Percentiles rank a stretch among this genome's conserved stretches.
phyloP scores from a whole-genome alignment of 1,140 invertebrate species.

The Conopomorpha cramerella region DNA sequence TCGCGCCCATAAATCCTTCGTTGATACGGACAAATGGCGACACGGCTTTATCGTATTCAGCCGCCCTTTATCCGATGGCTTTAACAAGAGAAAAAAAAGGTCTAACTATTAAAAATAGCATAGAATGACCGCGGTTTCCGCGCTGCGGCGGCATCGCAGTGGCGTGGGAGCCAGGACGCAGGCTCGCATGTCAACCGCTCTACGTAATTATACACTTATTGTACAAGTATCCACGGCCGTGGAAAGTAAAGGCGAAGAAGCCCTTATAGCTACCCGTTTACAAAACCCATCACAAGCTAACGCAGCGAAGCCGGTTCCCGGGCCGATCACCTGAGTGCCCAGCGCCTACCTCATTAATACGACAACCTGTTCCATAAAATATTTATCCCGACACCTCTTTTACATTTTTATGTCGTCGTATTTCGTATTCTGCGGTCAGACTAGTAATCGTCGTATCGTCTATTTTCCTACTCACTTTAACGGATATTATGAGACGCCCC shows the following conservation, averaged over 20 bases:
- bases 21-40: conserved; percentile 25
- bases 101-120: too few species aligned
- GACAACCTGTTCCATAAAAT: conserved; percentile 9
- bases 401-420: conserved; percentile 26
- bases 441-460: too few species aligned
- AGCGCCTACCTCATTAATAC: conserved; percentile 2
- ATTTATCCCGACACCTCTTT: conserved; percentile 15
- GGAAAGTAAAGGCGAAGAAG: too few species aligned
- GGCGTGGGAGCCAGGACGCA: conserved; percentile 23
- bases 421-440: too few species aligned
- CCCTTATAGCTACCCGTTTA: too few species aligned
- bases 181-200: conserved; percentile 46
- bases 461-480: too few species aligned
- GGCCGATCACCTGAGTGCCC: not conserved
- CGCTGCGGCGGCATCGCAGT: too few species aligned
- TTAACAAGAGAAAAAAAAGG: conserved; percentile 20
- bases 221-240: not conserved
- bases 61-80: conserved; percentile 17
- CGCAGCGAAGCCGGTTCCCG: too few species aligned
- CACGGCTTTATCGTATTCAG: conserved; percentile 20
- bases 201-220: conserved; percentile 31
- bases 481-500: too few species aligned
- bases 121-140: too few species aligned
- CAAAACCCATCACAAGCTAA: too few species aligned
- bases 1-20: conserved; percentile 31